Evolutionary conservation across 2,797 vertebrate genomes (phyloP).

Genomic region (Anguilla anguilla): DNA sequence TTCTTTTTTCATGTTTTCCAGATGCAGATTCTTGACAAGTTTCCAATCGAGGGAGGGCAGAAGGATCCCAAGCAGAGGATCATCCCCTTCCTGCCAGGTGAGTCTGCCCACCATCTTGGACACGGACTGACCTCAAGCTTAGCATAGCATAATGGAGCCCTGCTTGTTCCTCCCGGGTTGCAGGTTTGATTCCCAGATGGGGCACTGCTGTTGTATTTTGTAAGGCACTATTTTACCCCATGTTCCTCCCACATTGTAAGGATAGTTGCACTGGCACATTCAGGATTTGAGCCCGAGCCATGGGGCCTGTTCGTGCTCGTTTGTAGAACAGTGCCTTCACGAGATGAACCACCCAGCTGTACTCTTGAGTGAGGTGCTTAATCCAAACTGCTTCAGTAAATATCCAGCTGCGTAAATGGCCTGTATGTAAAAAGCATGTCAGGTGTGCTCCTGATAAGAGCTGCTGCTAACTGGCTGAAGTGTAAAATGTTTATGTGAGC

Average conservation of each 20-base stretch:
- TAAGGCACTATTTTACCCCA: not conserved
- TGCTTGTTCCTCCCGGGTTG: not conserved
- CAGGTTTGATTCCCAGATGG: no score
- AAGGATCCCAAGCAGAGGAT: slow-evolving; percentile 96
- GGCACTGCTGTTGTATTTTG: no score
- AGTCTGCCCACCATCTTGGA: slow-evolving; percentile 36
- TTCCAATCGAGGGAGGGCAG: slow-evolving; percentile 93
- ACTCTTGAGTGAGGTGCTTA: no score
- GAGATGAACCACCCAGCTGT: no score
- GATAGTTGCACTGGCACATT: not conserved
- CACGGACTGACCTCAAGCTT: not conserved
- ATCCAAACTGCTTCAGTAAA: no score
- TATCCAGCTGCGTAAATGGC: not conserved
- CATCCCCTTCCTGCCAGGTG: slow-evolving; percentile 95
- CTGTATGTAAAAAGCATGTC: not conserved
- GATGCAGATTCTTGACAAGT: slow-evolving; percentile 96
- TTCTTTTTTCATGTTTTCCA: slow-evolving; percentile 52
- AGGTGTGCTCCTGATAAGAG: not conserved
- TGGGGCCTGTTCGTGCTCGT: not conserved
- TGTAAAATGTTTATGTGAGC: not conserved
- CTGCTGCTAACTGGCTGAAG: not conserved
- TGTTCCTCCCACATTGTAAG: not conserved
- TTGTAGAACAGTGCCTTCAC: not conserved
- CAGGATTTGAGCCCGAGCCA: not conserved
- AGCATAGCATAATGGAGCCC: not conserved